These are phyloP conservation scores for Atethmia centrago DNA, from an alignment of 2,888 invertebrate species.

Conservation along the genomic window DNA sequence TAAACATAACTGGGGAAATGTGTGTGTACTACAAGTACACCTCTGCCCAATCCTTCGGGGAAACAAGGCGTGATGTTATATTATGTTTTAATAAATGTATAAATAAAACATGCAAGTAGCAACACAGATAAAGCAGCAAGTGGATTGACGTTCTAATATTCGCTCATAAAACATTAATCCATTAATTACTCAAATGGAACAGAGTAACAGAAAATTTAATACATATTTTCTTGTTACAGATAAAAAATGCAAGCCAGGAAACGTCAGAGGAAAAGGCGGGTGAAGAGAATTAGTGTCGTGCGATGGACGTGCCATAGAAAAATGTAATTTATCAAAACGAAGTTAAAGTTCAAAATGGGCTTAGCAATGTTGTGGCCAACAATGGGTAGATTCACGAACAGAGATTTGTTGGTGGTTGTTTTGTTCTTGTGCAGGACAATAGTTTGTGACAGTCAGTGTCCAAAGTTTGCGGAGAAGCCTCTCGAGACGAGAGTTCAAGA, in stretches of 20 bases:
- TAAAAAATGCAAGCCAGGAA: conserved; percentile 85
- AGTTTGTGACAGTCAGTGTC: conserved; percentile 89
- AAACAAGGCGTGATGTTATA: too few species aligned
- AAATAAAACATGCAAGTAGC: too few species aligned
- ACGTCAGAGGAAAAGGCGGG: conserved; percentile 83
- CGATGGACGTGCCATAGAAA: conserved; percentile 79
- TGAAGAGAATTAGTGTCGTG: conserved; percentile 77
- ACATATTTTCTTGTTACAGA: conserved; percentile 81
- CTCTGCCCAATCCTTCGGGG: too few species aligned
- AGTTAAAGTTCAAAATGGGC: conserved; percentile 78
- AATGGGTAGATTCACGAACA: conserved; percentile 78
- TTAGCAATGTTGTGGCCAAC: conserved; percentile 71
- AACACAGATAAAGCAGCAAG: too few species aligned
- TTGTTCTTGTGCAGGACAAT: conserved; percentile 86
- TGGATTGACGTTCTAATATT: conserved; percentile 9
- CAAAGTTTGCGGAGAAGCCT: conserved; percentile 88
- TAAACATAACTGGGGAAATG: too few species aligned
- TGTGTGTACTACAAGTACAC: too few species aligned
- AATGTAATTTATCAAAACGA: conserved; percentile 76
- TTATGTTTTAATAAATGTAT: too few species aligned
- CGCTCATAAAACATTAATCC: conserved; percentile 37
- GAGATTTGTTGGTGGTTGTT: conserved; percentile 82
- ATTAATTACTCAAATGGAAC: conserved; percentile 46
- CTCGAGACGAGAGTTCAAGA: conserved; percentile 89
- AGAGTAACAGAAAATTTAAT: conserved; percentile 52